A percentile compares a stretch with the other conserved stretches of the same genome.
Conservation (phyloP, 2,888 invertebrate species). For the Drosophila atroscutellata region DNA sequence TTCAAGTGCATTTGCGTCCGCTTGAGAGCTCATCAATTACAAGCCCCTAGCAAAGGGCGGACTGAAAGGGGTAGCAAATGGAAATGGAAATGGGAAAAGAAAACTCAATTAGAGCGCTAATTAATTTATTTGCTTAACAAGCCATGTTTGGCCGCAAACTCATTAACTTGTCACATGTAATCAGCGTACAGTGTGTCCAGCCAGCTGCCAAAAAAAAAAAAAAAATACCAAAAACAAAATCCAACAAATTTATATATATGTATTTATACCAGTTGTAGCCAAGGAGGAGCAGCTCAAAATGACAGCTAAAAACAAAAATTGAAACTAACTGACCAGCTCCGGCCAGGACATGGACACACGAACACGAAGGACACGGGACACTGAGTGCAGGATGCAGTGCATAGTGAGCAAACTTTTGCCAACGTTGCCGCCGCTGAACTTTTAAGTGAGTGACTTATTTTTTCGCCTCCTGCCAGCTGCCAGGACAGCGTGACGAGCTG, state of each 20-base stretch:
- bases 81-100: conserved; percentile 13
- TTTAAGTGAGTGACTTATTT: conserved; percentile 81
- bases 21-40: conserved; percentile 54
- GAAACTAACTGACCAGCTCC: conserved; percentile 73
- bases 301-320: conserved; percentile 70
- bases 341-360: conserved; percentile 27
- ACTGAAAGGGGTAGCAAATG: neutral
- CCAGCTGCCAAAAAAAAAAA: conserved; percentile 26
- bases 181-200: conserved; percentile 66
- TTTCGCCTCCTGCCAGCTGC: conserved; percentile 51
- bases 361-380: conserved; percentile 22
- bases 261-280: neutral
- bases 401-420: conserved; percentile 69
- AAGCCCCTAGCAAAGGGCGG: neutral
- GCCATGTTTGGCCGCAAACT: conserved; percentile 79
- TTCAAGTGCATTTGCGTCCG: conserved; percentile 36
- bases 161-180: conserved; percentile 80
- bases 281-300: conserved; percentile 16
- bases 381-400: conserved; percentile 8
- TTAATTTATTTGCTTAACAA: conserved; percentile 80
- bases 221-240: conserved; percentile 12
- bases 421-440: conserved; percentile 71
- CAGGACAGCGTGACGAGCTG: conserved; percentile 47
- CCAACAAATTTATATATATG: conserved; percentile 1
- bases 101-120: conserved; percentile 78